phyloP scores from a whole-genome alignment of 2,113 vertebrate species.

The Pterocles gutturalis region DNA sequence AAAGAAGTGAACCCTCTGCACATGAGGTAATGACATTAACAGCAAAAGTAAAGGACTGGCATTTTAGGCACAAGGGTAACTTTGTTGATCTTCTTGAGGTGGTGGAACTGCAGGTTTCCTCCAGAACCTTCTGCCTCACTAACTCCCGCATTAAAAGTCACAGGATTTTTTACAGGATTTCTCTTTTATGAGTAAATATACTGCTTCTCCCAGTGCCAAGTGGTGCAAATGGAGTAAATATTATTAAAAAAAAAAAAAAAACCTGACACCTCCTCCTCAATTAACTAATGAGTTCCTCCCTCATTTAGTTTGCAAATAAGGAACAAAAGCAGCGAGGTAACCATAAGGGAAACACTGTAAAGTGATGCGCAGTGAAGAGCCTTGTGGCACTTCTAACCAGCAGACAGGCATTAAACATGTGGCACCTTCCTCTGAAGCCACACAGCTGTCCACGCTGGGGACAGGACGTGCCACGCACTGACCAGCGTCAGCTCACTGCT shows the following conservation, averaged over 20 bases:
- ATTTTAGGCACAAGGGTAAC: neutral
- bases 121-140: neutral
- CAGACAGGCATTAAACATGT: neutral
- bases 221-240: slow-evolving; percentile 7
- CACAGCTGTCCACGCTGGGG: neutral
- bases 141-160: neutral
- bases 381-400: neutral
- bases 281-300: slow-evolving; percentile 21
- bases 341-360: neutral
- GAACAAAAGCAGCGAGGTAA: neutral
- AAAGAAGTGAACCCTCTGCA: neutral
- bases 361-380: neutral
- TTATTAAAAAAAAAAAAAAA: neutral
- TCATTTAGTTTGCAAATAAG: neutral
- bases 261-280: slow-evolving; percentile 29
- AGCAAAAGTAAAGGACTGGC: neutral
- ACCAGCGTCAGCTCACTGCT: neutral
- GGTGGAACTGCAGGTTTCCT: neutral
- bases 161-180: neutral
- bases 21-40: neutral
- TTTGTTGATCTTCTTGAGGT: neutral
- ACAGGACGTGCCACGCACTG: fast-evolving
- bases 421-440: neutral
- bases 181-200: neutral
- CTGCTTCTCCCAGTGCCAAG: neutral